Evolutionary conservation across 2,797 vertebrate genomes (phyloP).

Genomic region (Spheniscus humboldti): DNA sequence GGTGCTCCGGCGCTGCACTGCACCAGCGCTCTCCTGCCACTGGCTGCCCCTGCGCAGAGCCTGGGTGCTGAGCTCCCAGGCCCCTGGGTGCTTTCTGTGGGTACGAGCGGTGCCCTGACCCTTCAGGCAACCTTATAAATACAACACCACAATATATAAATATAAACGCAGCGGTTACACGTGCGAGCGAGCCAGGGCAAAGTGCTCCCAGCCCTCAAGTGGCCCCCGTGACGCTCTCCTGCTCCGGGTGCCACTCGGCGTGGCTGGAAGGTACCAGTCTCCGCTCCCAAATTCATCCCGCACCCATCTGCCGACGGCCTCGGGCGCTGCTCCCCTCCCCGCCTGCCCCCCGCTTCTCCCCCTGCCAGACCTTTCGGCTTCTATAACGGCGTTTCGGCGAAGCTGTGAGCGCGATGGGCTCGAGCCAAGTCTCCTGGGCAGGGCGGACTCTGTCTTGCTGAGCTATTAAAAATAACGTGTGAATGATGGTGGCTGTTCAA

Average conservation of each 20-base stretch:
- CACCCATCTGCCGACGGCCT: rapidly evolving
- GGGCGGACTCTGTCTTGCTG: constrained; percentile 56
- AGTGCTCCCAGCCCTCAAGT: not conserved
- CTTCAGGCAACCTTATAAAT: not conserved
- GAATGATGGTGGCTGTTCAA: constrained; percentile 56
- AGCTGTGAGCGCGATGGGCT: not conserved
- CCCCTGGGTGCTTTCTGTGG: not conserved
- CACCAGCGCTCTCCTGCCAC: too few species aligned
- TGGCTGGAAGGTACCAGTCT: not conserved
- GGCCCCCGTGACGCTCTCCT: rapidly evolving
- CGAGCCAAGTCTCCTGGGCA: constrained; percentile 38
- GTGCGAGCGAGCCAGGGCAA: rapidly evolving
- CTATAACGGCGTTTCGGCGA: not conserved
- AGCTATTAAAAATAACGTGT: constrained; percentile 63
- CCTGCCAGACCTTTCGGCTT: not conserved
- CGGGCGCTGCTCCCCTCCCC: not conserved
- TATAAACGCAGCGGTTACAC: rapidly evolving
- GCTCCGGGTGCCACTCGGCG: not conserved
- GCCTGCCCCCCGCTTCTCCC: not conserved
- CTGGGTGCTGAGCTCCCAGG: not conserved
- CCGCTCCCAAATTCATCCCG: not conserved
- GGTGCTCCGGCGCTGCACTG: not conserved
- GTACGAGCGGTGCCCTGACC: not conserved
- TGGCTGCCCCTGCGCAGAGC: not conserved
- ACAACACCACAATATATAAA: not conserved